phyloP scores from a whole-genome alignment of 2,797 vertebrate species.

The Pyrocephalus nanus region DNA sequence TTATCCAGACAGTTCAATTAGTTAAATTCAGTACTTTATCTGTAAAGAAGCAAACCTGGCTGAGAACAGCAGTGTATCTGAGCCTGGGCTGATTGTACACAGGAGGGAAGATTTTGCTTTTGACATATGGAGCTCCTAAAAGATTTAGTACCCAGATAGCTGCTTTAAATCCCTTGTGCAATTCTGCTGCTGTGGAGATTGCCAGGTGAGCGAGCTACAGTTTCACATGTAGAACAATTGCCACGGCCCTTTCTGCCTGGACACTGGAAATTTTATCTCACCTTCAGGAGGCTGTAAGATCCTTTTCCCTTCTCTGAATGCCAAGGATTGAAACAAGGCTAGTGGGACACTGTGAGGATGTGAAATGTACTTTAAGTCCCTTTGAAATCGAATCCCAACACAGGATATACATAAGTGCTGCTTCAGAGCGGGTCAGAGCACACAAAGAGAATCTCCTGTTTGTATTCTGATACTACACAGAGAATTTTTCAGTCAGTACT shows the following conservation, averaged over 20 bases:
- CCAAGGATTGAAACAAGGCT: neutral
- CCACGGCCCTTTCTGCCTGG: neutral
- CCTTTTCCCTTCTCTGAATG: neutral
- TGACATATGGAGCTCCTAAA: neutral
- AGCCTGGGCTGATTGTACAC: neutral
- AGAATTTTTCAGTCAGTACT: neutral
- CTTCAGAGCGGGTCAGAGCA: neutral
- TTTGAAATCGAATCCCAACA: neutral
- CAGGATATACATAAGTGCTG: neutral
- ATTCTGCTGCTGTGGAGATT: neutral
- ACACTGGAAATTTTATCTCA: neutral
- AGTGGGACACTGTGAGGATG: neutral
- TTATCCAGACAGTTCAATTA: neutral
- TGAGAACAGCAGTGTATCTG: neutral
- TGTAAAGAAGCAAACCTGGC: neutral
- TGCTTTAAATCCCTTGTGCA: neutral
- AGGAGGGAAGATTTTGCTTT: neutral
- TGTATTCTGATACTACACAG: neutral
- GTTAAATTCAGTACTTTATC: neutral
- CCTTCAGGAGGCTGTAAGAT: neutral
- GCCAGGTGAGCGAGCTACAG: neutral
- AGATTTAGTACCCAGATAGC: neutral
- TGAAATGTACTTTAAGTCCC: neutral
- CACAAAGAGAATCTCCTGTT: neutral
- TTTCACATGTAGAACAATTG: neutral